Evolutionary conservation across 2,113 vertebrate species (phyloP).

Genomic region (Carlito syrichta): DNA sequence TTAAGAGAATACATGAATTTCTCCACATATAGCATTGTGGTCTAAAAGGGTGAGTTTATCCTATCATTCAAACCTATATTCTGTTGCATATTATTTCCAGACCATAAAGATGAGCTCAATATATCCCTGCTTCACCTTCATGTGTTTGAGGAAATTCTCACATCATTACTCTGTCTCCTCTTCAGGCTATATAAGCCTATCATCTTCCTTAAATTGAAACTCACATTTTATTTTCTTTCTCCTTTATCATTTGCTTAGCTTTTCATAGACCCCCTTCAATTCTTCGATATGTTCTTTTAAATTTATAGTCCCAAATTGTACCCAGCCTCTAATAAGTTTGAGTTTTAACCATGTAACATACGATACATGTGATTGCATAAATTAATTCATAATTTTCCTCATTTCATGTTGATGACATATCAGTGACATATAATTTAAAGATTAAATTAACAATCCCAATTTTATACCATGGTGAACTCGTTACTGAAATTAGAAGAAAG

Average conservation of each 20-base stretch:
- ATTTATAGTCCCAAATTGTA: background rate
- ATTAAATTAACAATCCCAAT: background rate
- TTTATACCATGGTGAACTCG: conserved; percentile 1
- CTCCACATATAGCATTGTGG: background rate
- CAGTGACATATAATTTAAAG: conserved; percentile 5
- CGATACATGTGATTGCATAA: background rate
- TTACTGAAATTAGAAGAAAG: background rate
- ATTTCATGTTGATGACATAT: conserved; percentile 27
- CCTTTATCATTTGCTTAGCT: conserved; percentile 29
- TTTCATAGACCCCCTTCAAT: background rate
- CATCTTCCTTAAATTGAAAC: conserved; percentile 36
- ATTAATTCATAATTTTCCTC: background rate
- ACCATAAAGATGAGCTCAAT: background rate
- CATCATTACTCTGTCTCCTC: conserved; percentile 22
- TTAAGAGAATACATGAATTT: background rate
- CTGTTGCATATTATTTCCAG: background rate
- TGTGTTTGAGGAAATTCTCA: conserved; percentile 26
- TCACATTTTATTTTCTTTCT: conserved; percentile 6
- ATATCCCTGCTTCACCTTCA: background rate
- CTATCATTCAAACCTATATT: conserved; percentile 18
- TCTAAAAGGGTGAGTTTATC: background rate
- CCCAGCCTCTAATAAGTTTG: background rate
- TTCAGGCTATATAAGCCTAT: conserved; percentile 4
- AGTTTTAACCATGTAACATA: conserved; percentile 20
- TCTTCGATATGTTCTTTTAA: conserved; percentile 22